Conservation (phyloP, 2,113 vertebrate genomes). For the Bos indicus region DNA sequence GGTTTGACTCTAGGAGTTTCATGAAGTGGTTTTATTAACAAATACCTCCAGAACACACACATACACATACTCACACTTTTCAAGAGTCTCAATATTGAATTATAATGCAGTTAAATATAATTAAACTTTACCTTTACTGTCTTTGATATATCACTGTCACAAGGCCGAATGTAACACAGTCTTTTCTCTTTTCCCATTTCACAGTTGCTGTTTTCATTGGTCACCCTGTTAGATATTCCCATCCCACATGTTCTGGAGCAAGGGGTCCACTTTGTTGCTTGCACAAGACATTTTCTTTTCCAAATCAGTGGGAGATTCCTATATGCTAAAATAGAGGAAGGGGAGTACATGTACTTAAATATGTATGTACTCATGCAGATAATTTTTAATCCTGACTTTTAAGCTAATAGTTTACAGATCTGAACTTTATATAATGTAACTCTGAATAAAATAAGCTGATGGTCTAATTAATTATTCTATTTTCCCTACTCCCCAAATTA, state of each 20-base stretch:
- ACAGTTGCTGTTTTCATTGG: slow-evolving; percentile 93
- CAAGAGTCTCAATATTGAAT: not conserved
- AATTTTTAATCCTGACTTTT: not conserved
- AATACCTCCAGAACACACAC: not conserved
- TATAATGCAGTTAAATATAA: not conserved
- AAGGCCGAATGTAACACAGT: slow-evolving; percentile 92
- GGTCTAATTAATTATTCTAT: not conserved
- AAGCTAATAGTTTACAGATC: not conserved
- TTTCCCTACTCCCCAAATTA: not conserved
- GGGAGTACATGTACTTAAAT: not conserved
- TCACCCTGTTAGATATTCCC: slow-evolving; percentile 92
- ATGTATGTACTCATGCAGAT: not conserved
- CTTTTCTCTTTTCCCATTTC: slow-evolving; percentile 92
- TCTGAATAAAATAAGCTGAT: not conserved
- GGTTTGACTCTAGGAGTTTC: not conserved
- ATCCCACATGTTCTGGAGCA: slow-evolving; percentile 95
- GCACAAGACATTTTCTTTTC: slow-evolving; percentile 94
- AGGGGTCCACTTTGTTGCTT: slow-evolving; percentile 93
- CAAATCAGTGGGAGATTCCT: slow-evolving; percentile 91
- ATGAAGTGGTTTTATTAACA: not conserved
- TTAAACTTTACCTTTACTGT: slow-evolving; percentile 86
- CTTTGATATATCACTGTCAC: slow-evolving; percentile 80
- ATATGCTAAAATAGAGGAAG: slow-evolving; percentile 85
- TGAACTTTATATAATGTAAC: not conserved
- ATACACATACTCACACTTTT: not conserved